Base-by-base conservation (phyloP, 1,140 invertebrate species). In the Bombus waltoni region DNA sequence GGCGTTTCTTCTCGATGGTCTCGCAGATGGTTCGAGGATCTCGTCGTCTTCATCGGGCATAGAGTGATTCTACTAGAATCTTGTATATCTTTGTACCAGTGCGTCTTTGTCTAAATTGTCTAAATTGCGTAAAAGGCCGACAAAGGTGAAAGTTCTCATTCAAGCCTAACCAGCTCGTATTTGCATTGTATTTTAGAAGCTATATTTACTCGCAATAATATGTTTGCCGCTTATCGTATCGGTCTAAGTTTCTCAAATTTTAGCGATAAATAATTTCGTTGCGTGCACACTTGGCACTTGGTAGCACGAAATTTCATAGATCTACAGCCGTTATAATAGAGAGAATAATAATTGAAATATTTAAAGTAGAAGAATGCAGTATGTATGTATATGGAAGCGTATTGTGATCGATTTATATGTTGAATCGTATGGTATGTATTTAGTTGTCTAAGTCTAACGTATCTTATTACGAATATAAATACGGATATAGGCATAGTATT, bases 101-200 rank as follows among this genome's bases (percentile, higher is more conserved):
- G 13, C 13, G 44, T 44, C 13, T 15, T 44, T 44, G 44, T 15
- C 44, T 15, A 44, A 44, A 44, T 44, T 44, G 11, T 44, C 11
- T 44, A 44, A 44, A 44, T 44, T 44, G 13, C 65, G 42, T 57
- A 81, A 84, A 85, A 84, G 73, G 22, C 32, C 8, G 68, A 40
- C 53, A 70, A 57, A 57, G 42, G 42, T 42, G 42, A 25, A 57
- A 8, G 22, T 85, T 42, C 71, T 42, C 11, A 42, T 77, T 87
- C 90, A 91, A 93, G 92, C 90, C 57, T 88, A 88, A 75, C 89
- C 85, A 84, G 84, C 83, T 90, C 70, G 74, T 93, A 92, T 91
- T 92, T 93, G 82, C 87, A 93, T 92, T 91, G 88, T 91, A 79
- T 92, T 93, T 92, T 90, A 92, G 91, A 90, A 90, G 65, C 76